Conservation (phyloP, 2,113 vertebrate genomes). For the Delphinus delphis region DNA sequence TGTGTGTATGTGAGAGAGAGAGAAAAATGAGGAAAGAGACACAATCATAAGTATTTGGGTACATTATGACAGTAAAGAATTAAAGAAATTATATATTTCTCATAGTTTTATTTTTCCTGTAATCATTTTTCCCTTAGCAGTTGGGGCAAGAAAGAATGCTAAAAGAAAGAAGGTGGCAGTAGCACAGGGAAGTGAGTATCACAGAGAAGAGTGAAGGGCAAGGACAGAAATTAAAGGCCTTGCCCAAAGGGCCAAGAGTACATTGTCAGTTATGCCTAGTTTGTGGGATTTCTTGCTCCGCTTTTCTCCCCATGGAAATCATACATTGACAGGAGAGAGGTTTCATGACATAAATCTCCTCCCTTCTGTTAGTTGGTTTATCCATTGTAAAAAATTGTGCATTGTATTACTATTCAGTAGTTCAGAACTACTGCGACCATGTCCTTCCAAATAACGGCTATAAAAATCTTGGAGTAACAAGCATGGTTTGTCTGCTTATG, state of each 20-base stretch:
- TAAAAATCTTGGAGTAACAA: slow-evolving; percentile 1
- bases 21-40: not conserved
- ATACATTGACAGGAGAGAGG: not conserved
- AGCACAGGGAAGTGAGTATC: not conserved
- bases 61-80: not conserved
- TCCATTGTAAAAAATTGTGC: not conserved
- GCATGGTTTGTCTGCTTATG: not conserved
- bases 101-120: not conserved
- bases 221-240: not conserved
- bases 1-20: not conserved
- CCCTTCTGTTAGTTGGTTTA: not conserved
- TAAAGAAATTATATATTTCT: not conserved
- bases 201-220: not conserved
- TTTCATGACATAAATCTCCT: not conserved
- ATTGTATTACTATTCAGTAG: not conserved
- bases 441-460: not conserved
- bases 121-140: not conserved
- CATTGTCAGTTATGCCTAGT: not conserved
- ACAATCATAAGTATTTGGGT: not conserved
- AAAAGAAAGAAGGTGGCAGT: not conserved
- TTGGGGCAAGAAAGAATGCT: not conserved
- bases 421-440: not conserved
- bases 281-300: not conserved
- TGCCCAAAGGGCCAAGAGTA: not conserved
- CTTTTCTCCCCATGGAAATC: not conserved